These are phyloP conservation scores for Coelogynopora nodosa DNA, from an alignment of 2,888 invertebrate genomes.

Conservation along the genomic window DNA sequence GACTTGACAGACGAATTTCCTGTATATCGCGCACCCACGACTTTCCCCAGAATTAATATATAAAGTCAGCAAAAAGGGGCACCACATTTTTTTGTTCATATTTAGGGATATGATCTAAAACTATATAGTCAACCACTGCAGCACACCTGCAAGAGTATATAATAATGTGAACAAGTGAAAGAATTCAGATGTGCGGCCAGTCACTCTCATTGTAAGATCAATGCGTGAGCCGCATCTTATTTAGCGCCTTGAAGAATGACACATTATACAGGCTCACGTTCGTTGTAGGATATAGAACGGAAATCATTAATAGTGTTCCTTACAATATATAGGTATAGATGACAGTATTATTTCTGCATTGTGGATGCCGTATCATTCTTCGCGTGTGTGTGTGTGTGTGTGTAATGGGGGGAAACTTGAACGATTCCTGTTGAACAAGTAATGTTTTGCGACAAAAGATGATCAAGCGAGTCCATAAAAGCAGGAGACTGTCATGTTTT, in stretches of 20 bases:
- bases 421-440: slow-evolving; percentile 8
- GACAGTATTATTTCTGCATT: slow-evolving; percentile 15
- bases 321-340: slow-evolving; percentile 14
- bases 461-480: background rate
- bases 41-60: background rate
- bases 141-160: background rate
- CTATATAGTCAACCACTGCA: background rate
- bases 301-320: slow-evolving; percentile 12
- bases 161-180: background rate
- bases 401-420: background rate
- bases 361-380: too few relatives aligned
- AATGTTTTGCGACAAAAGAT: slow-evolving; percentile 28
- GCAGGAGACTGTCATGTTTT: background rate
- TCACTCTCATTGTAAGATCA: background rate
- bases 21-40: background rate
- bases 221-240: background rate
- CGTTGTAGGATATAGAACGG: background rate
- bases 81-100: background rate
- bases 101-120: too few relatives aligned
- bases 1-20: slow-evolving; percentile 27
- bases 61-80: background rate
- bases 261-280: slow-evolving; percentile 16
- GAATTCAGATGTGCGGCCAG: background rate
- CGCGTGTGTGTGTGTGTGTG: too few relatives aligned
- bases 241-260: slow-evolving; percentile 8